These are phyloP conservation scores for Melanotaenia nigrans DNA, from an alignment of 2,797 vertebrate genomes.

Conservation along the genomic window DNA sequence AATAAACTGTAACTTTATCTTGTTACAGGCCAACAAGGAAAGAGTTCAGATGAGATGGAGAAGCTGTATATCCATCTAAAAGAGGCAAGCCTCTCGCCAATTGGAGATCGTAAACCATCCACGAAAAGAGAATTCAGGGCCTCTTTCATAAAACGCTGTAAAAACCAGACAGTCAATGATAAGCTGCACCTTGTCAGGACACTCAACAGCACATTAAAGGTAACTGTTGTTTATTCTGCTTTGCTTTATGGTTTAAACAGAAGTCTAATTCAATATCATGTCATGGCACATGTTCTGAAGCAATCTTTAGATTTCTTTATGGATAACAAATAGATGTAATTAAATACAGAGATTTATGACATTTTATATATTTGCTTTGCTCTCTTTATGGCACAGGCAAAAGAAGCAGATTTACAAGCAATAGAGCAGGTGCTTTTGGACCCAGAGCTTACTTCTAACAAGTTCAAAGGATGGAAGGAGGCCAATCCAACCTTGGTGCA, in stretches of 20 bases:
- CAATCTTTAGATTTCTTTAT: neutral
- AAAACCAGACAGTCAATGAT: slow-evolving; percentile 92
- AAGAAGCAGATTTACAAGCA: slow-evolving; percentile 91
- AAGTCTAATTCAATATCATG: neutral
- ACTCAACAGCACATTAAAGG: slow-evolving; percentile 97
- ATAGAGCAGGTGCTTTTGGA: slow-evolving; percentile 91
- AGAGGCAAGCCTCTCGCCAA: slow-evolving; percentile 94
- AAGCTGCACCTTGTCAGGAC: slow-evolving; percentile 93
- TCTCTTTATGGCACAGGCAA: slow-evolving; percentile 82
- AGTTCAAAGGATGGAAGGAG: slow-evolving; percentile 93
- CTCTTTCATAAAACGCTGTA: slow-evolving; percentile 95
- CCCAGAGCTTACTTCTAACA: slow-evolving; percentile 84
- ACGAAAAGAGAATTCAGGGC: slow-evolving; percentile 94
- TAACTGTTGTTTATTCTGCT: slow-evolving; percentile 56
- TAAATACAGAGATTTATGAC: slow-evolving; percentile 2
- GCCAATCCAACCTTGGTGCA: slow-evolving; percentile 88
- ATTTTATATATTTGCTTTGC: neutral
- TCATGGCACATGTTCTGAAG: neutral
- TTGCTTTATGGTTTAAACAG: neutral
- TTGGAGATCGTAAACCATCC: slow-evolving; percentile 91
- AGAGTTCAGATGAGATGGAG: slow-evolving; percentile 92
- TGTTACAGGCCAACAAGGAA: slow-evolving; percentile 53
- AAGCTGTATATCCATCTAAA: slow-evolving; percentile 93
- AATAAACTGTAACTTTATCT: neutral
- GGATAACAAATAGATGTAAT: neutral